A percentile compares a stretch with the other conserved stretches of the same genome.
Evolutionary conservation across 2,888 invertebrate species (phyloP).

Genomic region (Cremastinae sp.): DNA sequence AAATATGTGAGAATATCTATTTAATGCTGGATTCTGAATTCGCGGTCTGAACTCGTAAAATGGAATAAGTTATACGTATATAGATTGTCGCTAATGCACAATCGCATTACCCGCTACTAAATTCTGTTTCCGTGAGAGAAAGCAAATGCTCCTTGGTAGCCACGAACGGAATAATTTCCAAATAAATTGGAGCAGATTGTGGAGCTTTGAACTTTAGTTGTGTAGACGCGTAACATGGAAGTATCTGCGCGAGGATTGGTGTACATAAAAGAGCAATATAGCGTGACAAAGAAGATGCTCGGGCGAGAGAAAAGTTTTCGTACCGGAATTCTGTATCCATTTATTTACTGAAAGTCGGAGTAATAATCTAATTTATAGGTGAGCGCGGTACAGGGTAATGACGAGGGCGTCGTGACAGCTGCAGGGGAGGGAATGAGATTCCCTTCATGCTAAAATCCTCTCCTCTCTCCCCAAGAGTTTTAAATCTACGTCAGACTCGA

Average conservation of each 20-base stretch:
- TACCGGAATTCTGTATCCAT: conserved; percentile 22
- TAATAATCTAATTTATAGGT: conserved; percentile 52
- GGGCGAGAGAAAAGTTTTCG: conserved; percentile 34
- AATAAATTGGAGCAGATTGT: conserved; percentile 56
- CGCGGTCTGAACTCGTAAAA: conserved; percentile 17
- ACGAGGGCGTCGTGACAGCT: conserved; percentile 26
- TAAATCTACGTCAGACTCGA: conserved; percentile 53
- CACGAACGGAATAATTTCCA: conserved; percentile 58
- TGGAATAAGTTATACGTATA: conserved; percentile 13
- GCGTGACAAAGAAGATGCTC: conserved; percentile 19
- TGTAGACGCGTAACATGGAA: background rate
- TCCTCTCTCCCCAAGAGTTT: conserved; percentile 32
- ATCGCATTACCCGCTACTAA: conserved; percentile 58
- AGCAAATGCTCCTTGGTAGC: conserved; percentile 56
- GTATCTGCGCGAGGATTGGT: background rate
- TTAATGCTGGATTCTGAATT: conserved; percentile 15
- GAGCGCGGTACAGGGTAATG: conserved; percentile 34
- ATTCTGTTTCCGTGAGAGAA: conserved; percentile 51
- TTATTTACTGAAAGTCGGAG: conserved; percentile 45
- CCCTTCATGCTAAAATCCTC: conserved; percentile 53
- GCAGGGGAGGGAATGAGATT: conserved; percentile 46
- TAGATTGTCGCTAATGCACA: conserved; percentile 56
- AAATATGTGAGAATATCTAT: background rate
- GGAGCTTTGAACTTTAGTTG: conserved; percentile 27
- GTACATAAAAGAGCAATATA: conserved; percentile 3